Evolutionary conservation across 2,113 vertebrate species (phyloP), one percentile per base, ranked within the genome.

Genomic region (Cinclus mexicanus): DNA sequence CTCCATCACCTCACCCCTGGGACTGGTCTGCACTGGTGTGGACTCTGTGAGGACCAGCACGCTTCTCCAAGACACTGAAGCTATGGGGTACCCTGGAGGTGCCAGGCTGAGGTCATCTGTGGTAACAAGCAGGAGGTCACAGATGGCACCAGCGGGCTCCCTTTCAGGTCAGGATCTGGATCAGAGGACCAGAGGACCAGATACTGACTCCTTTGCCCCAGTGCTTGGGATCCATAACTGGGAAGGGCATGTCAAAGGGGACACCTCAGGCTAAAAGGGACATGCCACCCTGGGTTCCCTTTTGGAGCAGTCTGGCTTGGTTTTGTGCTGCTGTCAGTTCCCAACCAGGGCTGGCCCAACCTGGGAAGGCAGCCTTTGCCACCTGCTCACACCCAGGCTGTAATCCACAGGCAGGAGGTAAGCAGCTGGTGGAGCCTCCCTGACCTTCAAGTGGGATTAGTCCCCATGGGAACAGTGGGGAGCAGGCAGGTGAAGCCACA

Each of bases 361-460:
- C 47, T 47, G 25, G 42, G 64, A 63, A 80, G 1, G 2, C 21
- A 5, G 83, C 76, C 37, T 61, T 89, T 92, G 86, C 95, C 96
- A 96, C 72, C 96, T 84, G 93, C 59, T 97, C 93, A 47, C 84
- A 97, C 55, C 52, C 83, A 93, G 90, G 92, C 95, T 96, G 92
- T 98, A 98, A 98, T 98, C 97, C 97, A 84, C 94, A 80, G 85
- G 89, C 95, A 94, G 91, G 82, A 95, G 94, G 81, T 60, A 82
- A 95, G 96, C 96, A 97, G 97, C 94, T 94, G 94, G 83, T 0
- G 10, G 92, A 96, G 96, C 95, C 95, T 97, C 35, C 44, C 81
- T 98, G 98, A 98, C 98, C 98, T 98, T 98, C 97, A 97, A 80
- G 83, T 90, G 93, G 97, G 98, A 98, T 98, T 98, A 98, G 76